A percentile compares a stretch with the other conserved stretches of the same genome.
Evolutionary conservation across 2,113 vertebrate genomes (phyloP).

Genomic region (Cyphomyrus discorhynchus): DNA sequence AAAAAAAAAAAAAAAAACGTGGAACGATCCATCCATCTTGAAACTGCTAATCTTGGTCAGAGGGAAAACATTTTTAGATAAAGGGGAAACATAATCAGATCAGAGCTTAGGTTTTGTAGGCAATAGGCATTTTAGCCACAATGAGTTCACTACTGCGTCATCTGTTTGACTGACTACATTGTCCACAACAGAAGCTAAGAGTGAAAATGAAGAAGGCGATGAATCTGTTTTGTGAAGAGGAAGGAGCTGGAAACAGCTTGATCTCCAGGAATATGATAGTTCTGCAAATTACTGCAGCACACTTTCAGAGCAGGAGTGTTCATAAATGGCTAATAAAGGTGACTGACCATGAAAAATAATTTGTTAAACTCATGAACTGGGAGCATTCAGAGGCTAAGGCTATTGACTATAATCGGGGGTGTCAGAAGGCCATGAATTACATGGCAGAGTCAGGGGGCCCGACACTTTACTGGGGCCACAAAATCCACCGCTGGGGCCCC

Average conservation of each 20-base stretch:
- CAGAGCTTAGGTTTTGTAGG: background rate
- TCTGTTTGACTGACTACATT: background rate
- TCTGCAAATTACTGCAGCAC: background rate
- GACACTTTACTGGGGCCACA: background rate
- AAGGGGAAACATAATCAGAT: background rate
- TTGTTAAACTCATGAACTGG: background rate
- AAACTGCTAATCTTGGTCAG: background rate
- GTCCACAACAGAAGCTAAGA: background rate
- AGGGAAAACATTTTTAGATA: background rate
- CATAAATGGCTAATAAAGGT: background rate
- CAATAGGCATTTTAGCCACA: background rate
- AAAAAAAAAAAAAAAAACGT: background rate
- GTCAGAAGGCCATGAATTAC: background rate
- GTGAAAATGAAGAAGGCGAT: background rate
- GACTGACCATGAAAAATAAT: background rate
- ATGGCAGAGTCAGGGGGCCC: background rate
- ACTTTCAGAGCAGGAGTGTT: background rate
- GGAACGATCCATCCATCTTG: background rate
- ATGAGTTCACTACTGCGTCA: background rate
- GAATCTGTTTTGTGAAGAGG: background rate
- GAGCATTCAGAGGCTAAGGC: background rate
- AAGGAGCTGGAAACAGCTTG: background rate
- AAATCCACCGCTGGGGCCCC: background rate
- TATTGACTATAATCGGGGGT: background rate
- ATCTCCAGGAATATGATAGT: background rate